A percentile compares a stretch with the other conserved stretches of the same genome.
Evolutionary conservation across 2,113 vertebrate genomes (phyloP).

Genomic region (Corapipo altera): DNA sequence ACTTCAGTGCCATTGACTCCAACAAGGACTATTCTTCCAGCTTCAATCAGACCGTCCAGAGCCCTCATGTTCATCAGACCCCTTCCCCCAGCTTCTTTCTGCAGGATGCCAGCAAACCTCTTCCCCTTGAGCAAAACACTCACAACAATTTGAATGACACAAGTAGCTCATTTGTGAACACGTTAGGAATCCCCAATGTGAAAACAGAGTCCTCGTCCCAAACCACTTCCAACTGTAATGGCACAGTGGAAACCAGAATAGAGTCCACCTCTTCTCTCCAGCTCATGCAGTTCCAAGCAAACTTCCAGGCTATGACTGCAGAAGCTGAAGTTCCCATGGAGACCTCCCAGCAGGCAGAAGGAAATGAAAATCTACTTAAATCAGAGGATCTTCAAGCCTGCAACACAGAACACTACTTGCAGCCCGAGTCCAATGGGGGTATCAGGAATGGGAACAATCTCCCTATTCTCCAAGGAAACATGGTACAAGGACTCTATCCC

Average conservation of each 20-base stretch:
- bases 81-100: constrained; percentile 97
- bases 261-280: constrained; percentile 87
- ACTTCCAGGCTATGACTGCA: constrained; percentile 83
- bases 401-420: constrained; percentile 89
- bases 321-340: constrained; percentile 86
- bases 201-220: constrained; percentile 89
- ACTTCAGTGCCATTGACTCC: constrained; percentile 97
- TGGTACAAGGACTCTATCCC: constrained; percentile 95
- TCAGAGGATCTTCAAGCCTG: constrained; percentile 90
- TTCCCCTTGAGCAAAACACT: constrained; percentile 75
- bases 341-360: constrained; percentile 79
- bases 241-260: constrained; percentile 81
- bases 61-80: constrained; percentile 91
- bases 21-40: constrained; percentile 91
- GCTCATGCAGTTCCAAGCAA: constrained; percentile 95
- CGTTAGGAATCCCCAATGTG: constrained; percentile 76
- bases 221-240: constrained; percentile 87
- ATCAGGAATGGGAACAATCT: constrained; percentile 79
- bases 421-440: constrained; percentile 81
- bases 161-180: constrained; percentile 72
- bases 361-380: constrained; percentile 87
- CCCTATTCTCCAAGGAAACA: constrained; percentile 88
- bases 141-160: constrained; percentile 79
- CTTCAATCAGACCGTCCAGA: constrained; percentile 89
- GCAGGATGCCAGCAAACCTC: constrained; percentile 87